Percentiles rank a stretch among this genome's conserved stretches.
phyloP scores from a whole-genome alignment of 2,888 invertebrate species.

The Bembecia ichneumoniformis region DNA sequence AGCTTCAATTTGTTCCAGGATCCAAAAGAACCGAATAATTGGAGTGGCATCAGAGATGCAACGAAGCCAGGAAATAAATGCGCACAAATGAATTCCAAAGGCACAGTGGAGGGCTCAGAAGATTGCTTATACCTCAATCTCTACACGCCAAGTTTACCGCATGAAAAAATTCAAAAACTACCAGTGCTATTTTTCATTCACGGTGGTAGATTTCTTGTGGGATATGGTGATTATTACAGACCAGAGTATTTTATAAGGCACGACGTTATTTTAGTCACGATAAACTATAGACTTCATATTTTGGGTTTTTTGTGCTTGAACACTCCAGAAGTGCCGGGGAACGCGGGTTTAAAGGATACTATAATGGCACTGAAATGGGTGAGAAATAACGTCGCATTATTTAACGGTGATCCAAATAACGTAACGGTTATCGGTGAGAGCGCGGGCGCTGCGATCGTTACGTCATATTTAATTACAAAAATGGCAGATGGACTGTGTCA shows the following conservation, averaged over 20 bases:
- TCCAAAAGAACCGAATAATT: constrained; percentile 37
- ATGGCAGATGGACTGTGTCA: constrained; percentile 40
- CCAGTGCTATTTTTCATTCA: constrained; percentile 73
- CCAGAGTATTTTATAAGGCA: constrained; percentile 50
- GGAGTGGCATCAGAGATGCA: constrained; percentile 45
- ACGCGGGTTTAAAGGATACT: constrained; percentile 49
- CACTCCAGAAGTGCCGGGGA: constrained; percentile 50
- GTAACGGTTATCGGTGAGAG: constrained; percentile 53
- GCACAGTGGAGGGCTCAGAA: constrained; percentile 67
- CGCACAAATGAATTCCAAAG: constrained; percentile 57
- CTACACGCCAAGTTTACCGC: constrained; percentile 72
- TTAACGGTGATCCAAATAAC: constrained; percentile 46
- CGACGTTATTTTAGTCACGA: constrained; percentile 47
- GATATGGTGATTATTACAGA: constrained; percentile 61
- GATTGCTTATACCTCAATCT: constrained; percentile 80
- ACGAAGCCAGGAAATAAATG: constrained; percentile 53
- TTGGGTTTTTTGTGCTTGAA: constrained; percentile 51
- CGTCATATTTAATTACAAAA: constrained; percentile 35
- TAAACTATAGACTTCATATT: constrained; percentile 49
- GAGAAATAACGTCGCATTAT: constrained; percentile 36
- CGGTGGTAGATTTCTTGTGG: constrained; percentile 69
- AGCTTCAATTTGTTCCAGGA: constrained; percentile 27
- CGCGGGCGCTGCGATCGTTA: constrained; percentile 37
- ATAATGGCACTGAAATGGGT: constrained; percentile 54
- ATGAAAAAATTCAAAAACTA: constrained; percentile 32